Conservation (phyloP, 2,113 vertebrate species). For the Platichthys flesus region DNA sequence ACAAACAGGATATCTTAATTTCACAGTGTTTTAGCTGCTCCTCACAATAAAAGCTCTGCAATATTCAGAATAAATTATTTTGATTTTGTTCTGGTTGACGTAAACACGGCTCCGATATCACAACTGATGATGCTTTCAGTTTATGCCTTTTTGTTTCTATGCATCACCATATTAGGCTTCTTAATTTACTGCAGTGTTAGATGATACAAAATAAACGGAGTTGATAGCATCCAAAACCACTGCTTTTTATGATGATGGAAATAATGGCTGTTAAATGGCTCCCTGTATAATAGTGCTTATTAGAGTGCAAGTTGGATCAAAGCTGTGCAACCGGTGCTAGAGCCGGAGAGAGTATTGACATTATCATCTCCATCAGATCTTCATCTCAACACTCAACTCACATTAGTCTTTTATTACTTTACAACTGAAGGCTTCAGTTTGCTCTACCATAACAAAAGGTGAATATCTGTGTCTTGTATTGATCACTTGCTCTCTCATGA, state of each 20-base stretch:
- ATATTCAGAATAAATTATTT: background rate
- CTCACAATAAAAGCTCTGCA: too few species aligned
- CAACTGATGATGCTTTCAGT: too few species aligned
- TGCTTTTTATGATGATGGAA: conserved; percentile 11
- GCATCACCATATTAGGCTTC: conserved; percentile 5
- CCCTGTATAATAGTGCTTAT: conserved; percentile 3
- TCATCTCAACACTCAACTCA: conserved; percentile 13
- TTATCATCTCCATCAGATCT: conserved; percentile 5
- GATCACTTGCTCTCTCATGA: too few species aligned
- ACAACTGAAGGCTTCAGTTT: background rate
- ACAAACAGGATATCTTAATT: too few species aligned
- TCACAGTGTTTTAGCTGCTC: too few species aligned
- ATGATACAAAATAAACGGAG: conserved; percentile 26
- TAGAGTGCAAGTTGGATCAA: conserved; percentile 19
- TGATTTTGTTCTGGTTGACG: background rate
- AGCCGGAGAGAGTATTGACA: background rate
- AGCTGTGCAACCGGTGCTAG: conserved; percentile 2
- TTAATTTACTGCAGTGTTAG: background rate
- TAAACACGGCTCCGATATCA: background rate
- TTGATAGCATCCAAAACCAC: conserved; percentile 16
- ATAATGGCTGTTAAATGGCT: conserved; percentile 35
- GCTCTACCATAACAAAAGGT: too few species aligned
- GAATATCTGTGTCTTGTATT: too few species aligned
- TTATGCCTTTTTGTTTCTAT: background rate
- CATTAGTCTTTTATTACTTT: conserved; percentile 27